These are phyloP conservation scores for Erebia epiphron DNA, from an alignment of 2,888 invertebrate genomes.

Conservation along the genomic window DNA sequence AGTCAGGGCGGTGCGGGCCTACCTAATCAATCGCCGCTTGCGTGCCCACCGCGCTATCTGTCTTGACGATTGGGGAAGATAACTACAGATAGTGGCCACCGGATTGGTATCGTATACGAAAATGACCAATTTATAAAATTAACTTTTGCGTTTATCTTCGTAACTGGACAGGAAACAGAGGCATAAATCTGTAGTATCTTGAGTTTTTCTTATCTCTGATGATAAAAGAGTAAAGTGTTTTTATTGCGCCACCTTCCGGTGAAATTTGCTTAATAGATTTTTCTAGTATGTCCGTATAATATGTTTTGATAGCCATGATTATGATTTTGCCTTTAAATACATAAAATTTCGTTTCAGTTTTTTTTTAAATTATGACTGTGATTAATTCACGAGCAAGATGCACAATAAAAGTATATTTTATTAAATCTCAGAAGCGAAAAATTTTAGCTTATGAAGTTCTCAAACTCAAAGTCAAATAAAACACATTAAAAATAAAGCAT, in stretches of 20 bases:
- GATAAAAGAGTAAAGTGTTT: not conserved
- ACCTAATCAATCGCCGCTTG: conserved; percentile 81
- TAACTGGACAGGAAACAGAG: conserved; percentile 14
- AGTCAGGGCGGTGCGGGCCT: conserved; percentile 75
- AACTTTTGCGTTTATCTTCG: conserved; percentile 54
- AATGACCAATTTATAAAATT: conserved; percentile 79
- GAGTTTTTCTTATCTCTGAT: conserved; percentile 14
- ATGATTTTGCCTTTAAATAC: no score
- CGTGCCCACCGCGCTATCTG: conserved; percentile 80
- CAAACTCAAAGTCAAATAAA: conserved; percentile 35
- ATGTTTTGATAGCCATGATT: no score
- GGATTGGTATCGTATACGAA: conserved; percentile 77
- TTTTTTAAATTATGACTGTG: no score
- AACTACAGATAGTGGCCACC: conserved; percentile 61
- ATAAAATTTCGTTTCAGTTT: no score
- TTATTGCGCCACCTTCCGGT: not conserved
- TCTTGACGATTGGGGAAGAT: conserved; percentile 78
- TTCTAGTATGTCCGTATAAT: not conserved
- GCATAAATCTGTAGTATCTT: conserved; percentile 15
- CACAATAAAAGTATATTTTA: not conserved
- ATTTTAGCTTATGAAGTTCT: not conserved
- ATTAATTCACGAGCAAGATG: not conserved
- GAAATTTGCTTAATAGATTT: not conserved
- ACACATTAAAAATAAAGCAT: conserved; percentile 29
- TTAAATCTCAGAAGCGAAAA: not conserved